Base-by-base conservation (phyloP, 1,140 invertebrate species). In the Drosophila pseudoobscura region DNA sequence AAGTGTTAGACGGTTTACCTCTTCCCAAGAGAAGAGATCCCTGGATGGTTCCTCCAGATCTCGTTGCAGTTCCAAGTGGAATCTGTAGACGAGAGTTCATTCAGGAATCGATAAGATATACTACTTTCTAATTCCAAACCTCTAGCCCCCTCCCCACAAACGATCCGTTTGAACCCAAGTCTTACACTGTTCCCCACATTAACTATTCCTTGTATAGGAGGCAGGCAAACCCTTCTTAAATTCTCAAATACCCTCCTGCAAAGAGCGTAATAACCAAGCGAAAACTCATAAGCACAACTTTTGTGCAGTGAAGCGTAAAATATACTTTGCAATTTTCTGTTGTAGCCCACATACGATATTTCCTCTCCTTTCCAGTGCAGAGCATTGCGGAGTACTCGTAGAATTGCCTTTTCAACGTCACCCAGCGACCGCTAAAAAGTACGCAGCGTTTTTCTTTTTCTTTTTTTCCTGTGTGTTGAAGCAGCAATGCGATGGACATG, bases 211-310 rank as follows among this genome's bases (percentile, higher is more conserved):
- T 39, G 9, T 13, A 13, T 13, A 13, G 35, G 1, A 13, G 11
- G 11, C 4, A 13, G 41, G 13, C 39, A 49, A 49, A 51, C 17
- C n/a, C 44, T 15, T 31, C 17, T 35, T 13, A 20, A 43, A 8
- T 17, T 13, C 31, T 11, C 6, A 41, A 39, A 35, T 53, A 53
- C 51, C 11, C 31, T 39, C 3, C 20, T 17, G 6, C 6, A 17
- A 43, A 47, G 22, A 11, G 35, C 43, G 55, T 47, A 75, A 68
- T 35, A 44, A 46, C 45, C 56, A 46, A 17, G 55, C 17, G 56
- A 75, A 75, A 80, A 80, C 77, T 75, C 77, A 80, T 80, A 80
- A 71, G 77, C 52, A 43, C 71, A 65, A 65, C 77, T 80, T 75
- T 73, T 43, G 52, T 41, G 64, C 71, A 71, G 43, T 69, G 59